These are phyloP conservation scores for Erynnis tages DNA, from an alignment of 2,888 invertebrate genomes.

Conservation along the genomic window DNA sequence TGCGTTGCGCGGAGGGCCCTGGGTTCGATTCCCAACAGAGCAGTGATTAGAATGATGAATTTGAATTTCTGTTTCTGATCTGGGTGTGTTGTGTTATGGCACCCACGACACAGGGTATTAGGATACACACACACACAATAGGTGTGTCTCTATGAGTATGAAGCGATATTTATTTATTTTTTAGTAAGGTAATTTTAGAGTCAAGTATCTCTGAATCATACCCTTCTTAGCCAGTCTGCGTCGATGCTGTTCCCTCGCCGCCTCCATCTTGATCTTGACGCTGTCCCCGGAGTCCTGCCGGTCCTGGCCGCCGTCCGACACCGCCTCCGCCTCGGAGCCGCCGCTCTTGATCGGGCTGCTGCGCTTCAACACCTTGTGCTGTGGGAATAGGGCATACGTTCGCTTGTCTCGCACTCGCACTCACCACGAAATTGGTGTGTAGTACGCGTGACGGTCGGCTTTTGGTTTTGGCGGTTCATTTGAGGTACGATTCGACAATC, in stretches of 20 bases:
- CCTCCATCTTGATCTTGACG: slow-evolving; percentile 76
- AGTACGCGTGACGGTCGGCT: slow-evolving; percentile 22
- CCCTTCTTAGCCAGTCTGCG: slow-evolving; percentile 72
- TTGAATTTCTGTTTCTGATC: no score
- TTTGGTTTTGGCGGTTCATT: neutral
- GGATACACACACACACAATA: no score
- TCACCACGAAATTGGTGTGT: slow-evolving; percentile 19
- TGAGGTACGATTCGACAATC: slow-evolving; percentile 31
- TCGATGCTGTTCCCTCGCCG: slow-evolving; percentile 68
- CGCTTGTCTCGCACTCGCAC: neutral
- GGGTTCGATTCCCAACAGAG: no score
- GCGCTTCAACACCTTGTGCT: slow-evolving; percentile 70
- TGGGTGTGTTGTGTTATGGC: no score
- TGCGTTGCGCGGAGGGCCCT: no score
- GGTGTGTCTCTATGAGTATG: no score
- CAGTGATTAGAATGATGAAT: no score
- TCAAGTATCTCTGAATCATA: slow-evolving; percentile 30
- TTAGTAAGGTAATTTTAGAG: no score
- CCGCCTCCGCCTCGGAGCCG: slow-evolving; percentile 61
- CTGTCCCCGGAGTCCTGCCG: slow-evolving; percentile 55
- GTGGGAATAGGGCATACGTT: slow-evolving; percentile 25
- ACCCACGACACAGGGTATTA: no score
- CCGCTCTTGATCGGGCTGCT: slow-evolving; percentile 66
- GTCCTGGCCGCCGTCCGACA: slow-evolving; percentile 54
- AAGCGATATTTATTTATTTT: no score